phyloP scores from a whole-genome alignment of 1,140 invertebrate species.

The Hesperophylax magnus region DNA sequence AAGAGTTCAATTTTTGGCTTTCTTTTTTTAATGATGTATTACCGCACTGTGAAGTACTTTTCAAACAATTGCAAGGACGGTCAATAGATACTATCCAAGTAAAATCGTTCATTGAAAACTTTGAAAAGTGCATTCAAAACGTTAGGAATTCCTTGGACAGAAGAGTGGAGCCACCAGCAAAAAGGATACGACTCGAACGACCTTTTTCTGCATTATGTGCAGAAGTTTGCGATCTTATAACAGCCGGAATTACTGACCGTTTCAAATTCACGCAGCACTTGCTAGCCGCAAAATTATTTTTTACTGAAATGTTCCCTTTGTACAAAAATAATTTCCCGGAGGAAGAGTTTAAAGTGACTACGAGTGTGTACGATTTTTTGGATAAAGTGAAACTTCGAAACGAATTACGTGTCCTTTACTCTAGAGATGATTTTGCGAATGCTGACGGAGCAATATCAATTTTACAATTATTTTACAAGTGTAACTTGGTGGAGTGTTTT shows the following conservation, averaged over 20 bases:
- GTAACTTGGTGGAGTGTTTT: no score
- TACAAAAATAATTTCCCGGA: slow-evolving; percentile 8
- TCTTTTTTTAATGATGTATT: not conserved
- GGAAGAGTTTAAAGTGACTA: slow-evolving; percentile 10
- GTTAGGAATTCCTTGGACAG: not conserved
- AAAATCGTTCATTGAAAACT: not conserved
- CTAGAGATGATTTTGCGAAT: no score
- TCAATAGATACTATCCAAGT: slow-evolving; percentile 2
- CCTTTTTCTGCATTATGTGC: not conserved
- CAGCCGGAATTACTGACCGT: not conserved
- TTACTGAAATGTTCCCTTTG: not conserved
- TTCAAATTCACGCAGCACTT: not conserved
- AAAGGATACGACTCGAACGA: not conserved
- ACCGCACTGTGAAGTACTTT: not conserved
- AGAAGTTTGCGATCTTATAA: slow-evolving; percentile 1
- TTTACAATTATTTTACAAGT: no score
- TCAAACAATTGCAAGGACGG: not conserved
- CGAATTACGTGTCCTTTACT: no score
- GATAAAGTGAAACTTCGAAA: no score
- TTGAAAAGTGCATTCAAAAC: slow-evolving; percentile 1
- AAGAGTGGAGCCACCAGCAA: not conserved
- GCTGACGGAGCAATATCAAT: no score
- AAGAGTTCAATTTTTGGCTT: slow-evolving; percentile 5
- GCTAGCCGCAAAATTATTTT: not conserved
- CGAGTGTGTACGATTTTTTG: no score